A percentile compares a stretch with the other conserved stretches of the same genome.
phyloP scores from a whole-genome alignment of 2,888 invertebrate genomes.

The Drosophila cracens region DNA sequence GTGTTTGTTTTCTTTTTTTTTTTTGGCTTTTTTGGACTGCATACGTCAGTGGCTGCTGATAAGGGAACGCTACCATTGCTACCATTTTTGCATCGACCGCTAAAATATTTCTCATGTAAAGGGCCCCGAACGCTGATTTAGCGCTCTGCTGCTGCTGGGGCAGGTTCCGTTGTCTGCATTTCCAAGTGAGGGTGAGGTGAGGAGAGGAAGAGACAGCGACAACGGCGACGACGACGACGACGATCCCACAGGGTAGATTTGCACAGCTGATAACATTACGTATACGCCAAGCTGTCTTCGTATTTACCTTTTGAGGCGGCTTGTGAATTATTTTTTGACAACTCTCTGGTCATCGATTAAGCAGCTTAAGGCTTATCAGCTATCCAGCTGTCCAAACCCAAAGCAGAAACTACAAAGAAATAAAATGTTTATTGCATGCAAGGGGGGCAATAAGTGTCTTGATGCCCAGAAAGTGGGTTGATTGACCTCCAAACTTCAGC shows the following conservation, averaged over 20 bases:
- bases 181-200: not conserved
- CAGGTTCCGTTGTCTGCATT: conserved; percentile 41
- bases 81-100: conserved; percentile 78
- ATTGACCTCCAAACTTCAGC: conserved; percentile 47
- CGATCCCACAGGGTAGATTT: conserved; percentile 72
- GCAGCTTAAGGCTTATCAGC: conserved; percentile 78
- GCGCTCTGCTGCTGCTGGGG: conserved; percentile 16
- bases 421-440: not conserved
- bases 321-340: conserved; percentile 81
- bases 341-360: conserved; percentile 80
- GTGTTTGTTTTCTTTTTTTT: not conserved
- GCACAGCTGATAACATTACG: conserved; percentile 72
- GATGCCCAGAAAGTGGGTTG: conserved; percentile 37
- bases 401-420: conserved; percentile 8
- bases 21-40: conserved; percentile 46
- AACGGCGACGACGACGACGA: not conserved
- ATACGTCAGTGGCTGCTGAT: conserved; percentile 76
- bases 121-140: conserved; percentile 67
- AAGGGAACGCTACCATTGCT: conserved; percentile 71
- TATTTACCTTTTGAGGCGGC: conserved; percentile 66
- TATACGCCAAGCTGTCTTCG: conserved; percentile 74
- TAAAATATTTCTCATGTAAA: conserved; percentile 80
- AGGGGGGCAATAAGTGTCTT: conserved; percentile 11
- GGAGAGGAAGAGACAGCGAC: not conserved
- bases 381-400: conserved; percentile 53